Conservation (phyloP, 2,797 vertebrate genomes). For the Gallinago solitaria region DNA sequence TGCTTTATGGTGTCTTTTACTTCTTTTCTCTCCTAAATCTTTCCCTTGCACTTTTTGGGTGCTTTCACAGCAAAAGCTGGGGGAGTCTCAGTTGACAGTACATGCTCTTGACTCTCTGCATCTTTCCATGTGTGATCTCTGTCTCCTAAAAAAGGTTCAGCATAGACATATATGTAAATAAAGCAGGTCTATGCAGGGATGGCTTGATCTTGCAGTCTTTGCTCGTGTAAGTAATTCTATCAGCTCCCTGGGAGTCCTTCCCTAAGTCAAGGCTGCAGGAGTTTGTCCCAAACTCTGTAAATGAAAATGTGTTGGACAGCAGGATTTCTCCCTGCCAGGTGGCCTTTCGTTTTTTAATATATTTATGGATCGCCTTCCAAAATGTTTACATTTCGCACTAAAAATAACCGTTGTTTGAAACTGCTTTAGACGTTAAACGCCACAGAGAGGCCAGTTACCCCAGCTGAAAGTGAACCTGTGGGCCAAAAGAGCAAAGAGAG, state of each 20-base stretch:
- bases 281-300: not conserved
- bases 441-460: conserved; percentile 63
- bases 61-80: not conserved
- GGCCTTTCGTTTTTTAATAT: not conserved
- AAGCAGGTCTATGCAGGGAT: not conserved
- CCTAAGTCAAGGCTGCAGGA: conserved; percentile 1
- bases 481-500: conserved; percentile 70
- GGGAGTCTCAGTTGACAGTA: not conserved
- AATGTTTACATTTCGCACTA: not conserved
- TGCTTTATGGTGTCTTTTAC: not conserved
- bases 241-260: not conserved
- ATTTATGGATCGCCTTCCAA: not conserved
- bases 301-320: not conserved
- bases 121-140: not conserved
- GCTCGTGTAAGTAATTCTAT: not conserved
- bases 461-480: conserved; percentile 52
- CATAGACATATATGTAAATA: not conserved
- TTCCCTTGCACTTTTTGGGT: not conserved
- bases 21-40: not conserved
- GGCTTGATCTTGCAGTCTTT: not conserved
- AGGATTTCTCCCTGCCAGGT: not conserved
- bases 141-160: not conserved
- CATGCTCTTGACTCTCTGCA: not conserved
- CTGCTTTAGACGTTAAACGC: conserved; percentile 71
- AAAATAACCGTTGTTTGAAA: conserved; percentile 35